Evolutionary conservation across 2,113 vertebrate species (phyloP).

Genomic region (Dasyprocta punctata): DNA sequence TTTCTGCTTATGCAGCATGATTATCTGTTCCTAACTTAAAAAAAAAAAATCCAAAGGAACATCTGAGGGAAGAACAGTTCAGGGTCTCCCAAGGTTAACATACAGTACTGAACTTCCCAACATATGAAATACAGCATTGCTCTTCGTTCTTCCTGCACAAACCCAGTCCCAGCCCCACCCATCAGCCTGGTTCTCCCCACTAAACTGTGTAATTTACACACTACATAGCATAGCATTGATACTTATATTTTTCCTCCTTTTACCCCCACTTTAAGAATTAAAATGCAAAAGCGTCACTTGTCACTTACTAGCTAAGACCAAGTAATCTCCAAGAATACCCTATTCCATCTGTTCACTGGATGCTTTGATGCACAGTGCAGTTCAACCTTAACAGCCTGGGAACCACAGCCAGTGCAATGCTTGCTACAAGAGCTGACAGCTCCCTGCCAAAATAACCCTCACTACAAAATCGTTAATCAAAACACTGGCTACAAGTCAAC

Average conservation of each 20-base stretch:
- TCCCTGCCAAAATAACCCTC: neutral
- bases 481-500: neutral
- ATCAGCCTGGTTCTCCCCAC: neutral
- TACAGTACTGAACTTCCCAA: neutral
- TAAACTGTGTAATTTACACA: neutral
- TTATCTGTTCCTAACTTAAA: conserved; percentile 52
- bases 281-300: neutral
- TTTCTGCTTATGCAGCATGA: conserved; percentile 62
- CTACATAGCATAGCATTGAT: neutral
- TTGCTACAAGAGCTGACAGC: neutral
- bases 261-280: neutral
- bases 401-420: neutral
- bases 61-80: conserved; percentile 21
- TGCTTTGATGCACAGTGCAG: neutral
- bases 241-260: neutral
- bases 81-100: neutral
- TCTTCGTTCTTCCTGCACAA: neutral
- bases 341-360: neutral
- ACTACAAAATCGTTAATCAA: neutral
- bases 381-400: neutral
- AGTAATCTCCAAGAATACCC: neutral
- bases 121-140: neutral
- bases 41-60: neutral
- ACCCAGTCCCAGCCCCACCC: neutral
- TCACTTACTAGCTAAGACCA: neutral